Evolutionary conservation across 2,113 vertebrate species (phyloP), one percentile per base, ranked within the genome.

Genomic region (Turdus rufiventris): DNA sequence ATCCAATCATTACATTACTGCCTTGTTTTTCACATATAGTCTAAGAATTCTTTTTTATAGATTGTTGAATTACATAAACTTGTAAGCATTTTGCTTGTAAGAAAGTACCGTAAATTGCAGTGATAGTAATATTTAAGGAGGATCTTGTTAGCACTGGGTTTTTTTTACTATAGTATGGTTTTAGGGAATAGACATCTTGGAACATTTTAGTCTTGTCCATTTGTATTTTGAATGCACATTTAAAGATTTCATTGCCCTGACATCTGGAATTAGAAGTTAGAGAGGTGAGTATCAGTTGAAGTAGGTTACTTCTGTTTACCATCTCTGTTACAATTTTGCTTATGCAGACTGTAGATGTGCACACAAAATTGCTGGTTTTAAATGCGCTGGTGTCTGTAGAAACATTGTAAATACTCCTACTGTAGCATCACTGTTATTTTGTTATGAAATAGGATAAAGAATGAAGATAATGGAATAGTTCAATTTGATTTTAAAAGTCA

Each of bases 211-310:
- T 65, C 61, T 71, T 33, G 57, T 73, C 58, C 47, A 12, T 76
- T 89, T 72, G 21, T 83, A 38, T 63, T 71, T 47, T 36, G 31
- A 91, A 76, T 76, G 56, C n/a, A 75, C 61, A 56, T 34, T 66
- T 85, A 76, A 93, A 73, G 71, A 51, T 83, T 93, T 83, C 28
- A 18, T 66, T 89, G 38, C 71, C 68, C 36, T 66, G 54, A 67
- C 21, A 63, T 88, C 38, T 85, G 63, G 34, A 79, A 61, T 73
- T 29, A 68, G 82, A 42, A 63, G n/a, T 29, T 67, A 5, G 12
- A 10, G 76, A 80, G 89, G 89, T 95, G 72, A 95, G 72, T 93
- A 93, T 92, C 54, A 51, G 36, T 33, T 94, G 16, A 43, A 78
- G 74, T 76, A 83, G 1, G 1, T 51, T 85, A 28, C 58, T 70